Percentiles rank a stretch among this genome's conserved stretches.
Evolutionary conservation across 1,140 invertebrate species (phyloP).

Genomic region (Anthonomus grandis): DNA sequence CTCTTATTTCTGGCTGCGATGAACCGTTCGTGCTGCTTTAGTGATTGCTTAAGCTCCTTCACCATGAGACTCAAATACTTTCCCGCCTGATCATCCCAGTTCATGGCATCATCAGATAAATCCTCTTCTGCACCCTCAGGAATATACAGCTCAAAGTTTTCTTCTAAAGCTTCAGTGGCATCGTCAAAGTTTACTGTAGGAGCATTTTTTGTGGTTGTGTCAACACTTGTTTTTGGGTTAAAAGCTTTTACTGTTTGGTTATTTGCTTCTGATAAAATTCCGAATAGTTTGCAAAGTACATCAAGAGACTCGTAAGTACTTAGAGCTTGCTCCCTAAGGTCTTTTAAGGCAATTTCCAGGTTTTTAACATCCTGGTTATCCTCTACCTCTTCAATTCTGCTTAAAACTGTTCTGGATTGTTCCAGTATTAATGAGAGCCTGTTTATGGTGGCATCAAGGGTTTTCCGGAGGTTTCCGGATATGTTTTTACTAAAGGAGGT

Average conservation of each 20-base stretch:
- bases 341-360: constrained; percentile 14
- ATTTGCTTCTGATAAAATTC: constrained; percentile 15
- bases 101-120: background rate
- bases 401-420: constrained; percentile 19
- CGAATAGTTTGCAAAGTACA: constrained; percentile 29
- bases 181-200: constrained; percentile 26
- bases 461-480: constrained; percentile 21
- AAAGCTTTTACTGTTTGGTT: background rate
- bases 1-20: constrained; percentile 25
- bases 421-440: constrained; percentile 31
- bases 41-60: constrained; percentile 26
- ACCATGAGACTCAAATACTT: constrained; percentile 28
- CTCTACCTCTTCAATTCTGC: constrained; percentile 10
- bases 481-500: background rate
- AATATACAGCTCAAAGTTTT: constrained; percentile 31
- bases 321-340: constrained; percentile 26
- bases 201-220: background rate
- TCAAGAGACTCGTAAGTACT: constrained; percentile 32
- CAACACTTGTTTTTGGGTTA: background rate
- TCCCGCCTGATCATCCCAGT: constrained; percentile 10
- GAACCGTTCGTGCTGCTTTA: constrained; percentile 31
- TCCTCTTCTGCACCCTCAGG: constrained; percentile 1
- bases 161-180: constrained; percentile 14
- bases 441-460: constrained; percentile 20
- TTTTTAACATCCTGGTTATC: constrained; percentile 6